These are phyloP conservation scores for Hemiprocne comata DNA, from an alignment of 2,113 vertebrate species.

Conservation along the genomic window DNA sequence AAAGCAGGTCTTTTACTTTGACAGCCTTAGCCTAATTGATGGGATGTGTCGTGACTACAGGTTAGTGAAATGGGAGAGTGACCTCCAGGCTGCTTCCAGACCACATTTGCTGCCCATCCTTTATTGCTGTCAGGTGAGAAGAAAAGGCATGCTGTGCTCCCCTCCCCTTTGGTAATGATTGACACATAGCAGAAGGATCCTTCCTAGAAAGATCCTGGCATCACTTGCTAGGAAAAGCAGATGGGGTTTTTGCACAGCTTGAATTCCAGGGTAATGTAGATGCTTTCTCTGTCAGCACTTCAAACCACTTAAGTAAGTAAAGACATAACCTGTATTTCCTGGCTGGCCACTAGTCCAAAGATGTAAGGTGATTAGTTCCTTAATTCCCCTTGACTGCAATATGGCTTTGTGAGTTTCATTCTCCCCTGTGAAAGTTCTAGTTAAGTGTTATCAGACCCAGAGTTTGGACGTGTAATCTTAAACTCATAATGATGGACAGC, in stretches of 20 bases:
- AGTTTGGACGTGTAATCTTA: neutral
- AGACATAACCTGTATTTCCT: neutral
- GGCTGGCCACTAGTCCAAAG: neutral
- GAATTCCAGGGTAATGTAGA: neutral
- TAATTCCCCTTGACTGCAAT: neutral
- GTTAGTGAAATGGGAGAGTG: neutral
- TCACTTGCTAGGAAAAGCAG: conserved; percentile 37
- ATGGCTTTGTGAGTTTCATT: neutral
- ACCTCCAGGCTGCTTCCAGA: neutral
- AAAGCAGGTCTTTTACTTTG: neutral
- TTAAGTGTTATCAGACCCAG: neutral
- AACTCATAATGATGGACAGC: neutral
- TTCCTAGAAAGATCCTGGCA: conserved; percentile 50
- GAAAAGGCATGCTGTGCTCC: neutral
- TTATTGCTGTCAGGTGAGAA: accelerated
- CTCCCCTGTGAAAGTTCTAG: neutral
- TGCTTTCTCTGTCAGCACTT: conserved; percentile 30
- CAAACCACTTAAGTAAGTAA: neutral
- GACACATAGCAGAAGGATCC: conserved; percentile 41
- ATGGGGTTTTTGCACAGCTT: conserved; percentile 30
- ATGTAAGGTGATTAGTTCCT: neutral
- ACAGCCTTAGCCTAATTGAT: neutral
- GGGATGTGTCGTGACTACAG: accelerated
- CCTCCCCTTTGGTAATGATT: conserved; percentile 22
- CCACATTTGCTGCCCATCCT: neutral